Evolutionary conservation across 2,113 vertebrate genomes (phyloP), one percentile per base, ranked within the genome.

Genomic region (Antidorcas marsupialis): DNA sequence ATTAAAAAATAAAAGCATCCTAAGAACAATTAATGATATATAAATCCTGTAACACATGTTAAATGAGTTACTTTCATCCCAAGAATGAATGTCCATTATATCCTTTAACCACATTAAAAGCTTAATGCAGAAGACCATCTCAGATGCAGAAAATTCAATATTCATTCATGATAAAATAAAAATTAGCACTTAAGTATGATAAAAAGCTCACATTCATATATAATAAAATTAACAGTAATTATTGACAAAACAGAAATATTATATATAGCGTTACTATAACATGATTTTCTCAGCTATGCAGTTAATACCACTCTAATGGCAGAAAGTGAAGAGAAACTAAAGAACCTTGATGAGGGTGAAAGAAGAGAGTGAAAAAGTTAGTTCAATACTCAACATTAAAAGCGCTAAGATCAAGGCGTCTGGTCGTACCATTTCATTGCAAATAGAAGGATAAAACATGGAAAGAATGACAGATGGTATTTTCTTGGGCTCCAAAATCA

Each of bases 131-230:
- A 91, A 87, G 96, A 94, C 52, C 15, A 50, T 33, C 45, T 88
- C n/a, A 88, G 23, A 87, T 96, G 27, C 23, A 93, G n/a, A 96
- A 86, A 81, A 62, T 30, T 86, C 28, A 94, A 87, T 71, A 67
- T 27, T 94, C 16, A 95, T 52, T 86, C n/a, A 89, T 79, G 28
- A 89, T 74, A 39, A 97, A 95, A 94, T 52, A 45, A 59, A 74
- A 96, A 21, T 82, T 85, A 79, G 91, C 25, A 55, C 3, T 95
- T 92, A 79, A 87, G 55, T 43, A 83, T 59, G 30, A 76, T 59
- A 53, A 83, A 85, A 71, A 83, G 47, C 43, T 62, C 60, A 89
- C 64, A 64, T 11, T 85, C 27, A 92, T 21, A 88, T 5, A 62
- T 87, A 25, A 7, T 21, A 50, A 96, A 59, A 19, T 33, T 50